Percentiles rank a stretch among this genome's conserved stretches.
phyloP scores from a whole-genome alignment of 1,140 invertebrate genomes.

The Drosophila quadrilineata region DNA sequence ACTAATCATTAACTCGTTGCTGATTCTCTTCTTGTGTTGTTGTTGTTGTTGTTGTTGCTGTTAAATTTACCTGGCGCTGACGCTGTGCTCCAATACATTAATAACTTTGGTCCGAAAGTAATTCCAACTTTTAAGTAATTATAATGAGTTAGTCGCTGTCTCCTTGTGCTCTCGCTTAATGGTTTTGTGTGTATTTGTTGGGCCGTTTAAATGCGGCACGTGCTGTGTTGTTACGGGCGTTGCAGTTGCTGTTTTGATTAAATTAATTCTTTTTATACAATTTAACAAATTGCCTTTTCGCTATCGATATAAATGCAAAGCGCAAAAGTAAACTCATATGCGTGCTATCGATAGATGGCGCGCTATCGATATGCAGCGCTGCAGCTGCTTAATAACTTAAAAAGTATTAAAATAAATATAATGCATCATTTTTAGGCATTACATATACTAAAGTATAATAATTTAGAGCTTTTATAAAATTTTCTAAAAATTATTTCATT shows the following conservation, averaged over 20 bases:
- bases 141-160: background rate
- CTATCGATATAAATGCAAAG: constrained; percentile 15
- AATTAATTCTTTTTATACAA: constrained; percentile 31
- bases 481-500: no score
- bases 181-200: background rate
- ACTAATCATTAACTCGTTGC: constrained; percentile 3
- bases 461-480: no score
- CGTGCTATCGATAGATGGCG: background rate
- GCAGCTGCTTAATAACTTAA: background rate
- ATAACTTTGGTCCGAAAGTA: constrained; percentile 26
- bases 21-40: no score
- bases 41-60: no score
- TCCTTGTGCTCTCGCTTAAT: constrained; percentile 2
- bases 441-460: no score
- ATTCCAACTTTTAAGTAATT: no score
- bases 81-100: constrained; percentile 26
- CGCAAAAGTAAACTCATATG: constrained; percentile 6
- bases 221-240: constrained; percentile 6
- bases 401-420: no score
- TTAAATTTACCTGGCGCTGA: constrained; percentile 26
- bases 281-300: constrained; percentile 24
- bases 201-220: constrained; percentile 17
- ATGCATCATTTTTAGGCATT: background rate
- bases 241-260: constrained; percentile 38
- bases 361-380: background rate